Evolutionary conservation across 2,888 invertebrate species (phyloP), one percentile per base, ranked within the genome.

Genomic region (Aethes cnicana): DNA sequence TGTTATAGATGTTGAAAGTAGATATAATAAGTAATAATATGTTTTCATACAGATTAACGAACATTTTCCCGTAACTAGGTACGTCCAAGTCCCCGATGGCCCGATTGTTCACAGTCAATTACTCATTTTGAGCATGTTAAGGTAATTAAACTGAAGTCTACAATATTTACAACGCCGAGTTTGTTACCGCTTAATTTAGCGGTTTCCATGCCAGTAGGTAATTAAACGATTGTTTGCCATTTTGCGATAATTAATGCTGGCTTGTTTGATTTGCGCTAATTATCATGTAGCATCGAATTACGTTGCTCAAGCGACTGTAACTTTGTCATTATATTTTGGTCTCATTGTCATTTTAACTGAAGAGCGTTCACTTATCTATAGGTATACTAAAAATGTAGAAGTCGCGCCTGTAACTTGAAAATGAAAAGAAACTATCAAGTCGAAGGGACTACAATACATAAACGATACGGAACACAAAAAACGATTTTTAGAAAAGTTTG

Each of bases 201-300:
- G 81, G 84, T 83, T 82, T 80, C 74, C 82, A 76, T 75, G 69
- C 78, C 73, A 74, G 72, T 77, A 72, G 77, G 72, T 84, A 86
- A 86, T 86, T 87, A 84, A 84, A 75, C 83, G 79, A 81, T 83
- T 87, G 86, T 87, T 85, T 85, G 84, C 79, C 79, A 81, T 85
- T 87, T 84, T 77, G 81, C 66, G 73, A 81, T 84, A 84, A 84
- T 87, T 85, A 79, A 85, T 83, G 84, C 82, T 70, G 72, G 70
- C 69, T 73, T 82, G 84, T 86, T 86, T 86, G 86, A 85, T 86
- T 85, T 83, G 76, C 69, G 69, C 83, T 84, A 85, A 87, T 87
- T 86, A 86, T 80, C 77, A 77, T 81, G 69, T 67, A 72, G 72
- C 72, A 77, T 80, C 77, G 76, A 78, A 77, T 83, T 73, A 79